phyloP scores from a whole-genome alignment of 2,888 invertebrate genomes.

The Volucella bombylans region DNA sequence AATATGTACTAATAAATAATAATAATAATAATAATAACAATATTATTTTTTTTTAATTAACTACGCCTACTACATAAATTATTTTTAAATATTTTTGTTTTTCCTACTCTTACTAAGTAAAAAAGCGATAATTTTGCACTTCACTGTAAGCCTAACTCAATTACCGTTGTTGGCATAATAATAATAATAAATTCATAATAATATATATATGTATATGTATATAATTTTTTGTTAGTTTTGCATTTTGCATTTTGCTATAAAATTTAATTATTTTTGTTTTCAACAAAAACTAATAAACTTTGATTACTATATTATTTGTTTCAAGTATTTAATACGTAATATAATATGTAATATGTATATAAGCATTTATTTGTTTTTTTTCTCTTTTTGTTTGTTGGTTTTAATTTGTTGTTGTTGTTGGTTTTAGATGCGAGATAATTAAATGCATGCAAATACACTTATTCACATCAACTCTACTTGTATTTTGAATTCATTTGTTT shows the following conservation, averaged over 20 bases:
- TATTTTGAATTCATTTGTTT: no score
- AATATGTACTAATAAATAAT: no score
- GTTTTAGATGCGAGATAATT: constrained; percentile 59
- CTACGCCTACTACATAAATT: no score
- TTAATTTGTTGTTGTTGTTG: constrained; percentile 5
- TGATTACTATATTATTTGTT: constrained; percentile 70
- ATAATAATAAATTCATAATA: no score
- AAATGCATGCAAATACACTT: constrained; percentile 63
- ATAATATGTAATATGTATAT: constrained; percentile 68
- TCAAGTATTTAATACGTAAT: constrained; percentile 67
- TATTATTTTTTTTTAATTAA: no score
- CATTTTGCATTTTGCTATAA: not conserved
- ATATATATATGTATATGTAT: not conserved
- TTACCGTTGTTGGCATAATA: constrained; percentile 3
- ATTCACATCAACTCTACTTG: constrained; percentile 52
- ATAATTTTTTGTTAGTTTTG: not conserved
- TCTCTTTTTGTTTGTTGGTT: constrained; percentile 25
- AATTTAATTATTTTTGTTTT: constrained; percentile 30
- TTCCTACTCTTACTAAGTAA: not conserved
- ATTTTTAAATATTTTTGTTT: no score
- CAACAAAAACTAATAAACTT: constrained; percentile 70
- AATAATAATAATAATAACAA: no score
- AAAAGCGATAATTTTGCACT: constrained; percentile 20
- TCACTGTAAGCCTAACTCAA: constrained; percentile 27
- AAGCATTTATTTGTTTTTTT: constrained; percentile 59